Conservation (phyloP, 2,113 vertebrate species). For the Phodopus roborovskii region DNA sequence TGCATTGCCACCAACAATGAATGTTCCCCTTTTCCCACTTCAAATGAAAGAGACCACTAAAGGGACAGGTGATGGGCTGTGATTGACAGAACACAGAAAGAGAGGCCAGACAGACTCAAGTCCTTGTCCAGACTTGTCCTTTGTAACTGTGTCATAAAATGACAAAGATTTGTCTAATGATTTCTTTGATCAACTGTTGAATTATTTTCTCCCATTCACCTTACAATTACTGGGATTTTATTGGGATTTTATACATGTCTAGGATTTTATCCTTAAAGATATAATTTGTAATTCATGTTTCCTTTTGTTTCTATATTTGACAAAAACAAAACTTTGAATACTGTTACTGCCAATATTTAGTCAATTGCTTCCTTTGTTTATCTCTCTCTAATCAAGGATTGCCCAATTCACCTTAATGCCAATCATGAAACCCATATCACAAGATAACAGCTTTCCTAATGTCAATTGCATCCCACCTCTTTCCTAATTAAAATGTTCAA, state of each 20-base stretch:
- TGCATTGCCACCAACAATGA: background rate
- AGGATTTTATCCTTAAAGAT: background rate
- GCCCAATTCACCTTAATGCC: too few relatives aligned
- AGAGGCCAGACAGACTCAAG: background rate
- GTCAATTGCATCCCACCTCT: background rate
- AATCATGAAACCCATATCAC: background rate
- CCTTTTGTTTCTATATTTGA: background rate
- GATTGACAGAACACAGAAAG: background rate
- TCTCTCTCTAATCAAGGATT: background rate
- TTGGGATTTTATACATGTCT: background rate
- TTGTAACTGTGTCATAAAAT: background rate
- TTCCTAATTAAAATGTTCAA: background rate
- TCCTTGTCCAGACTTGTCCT: background rate
- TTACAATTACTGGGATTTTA: background rate
- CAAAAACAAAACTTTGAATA: background rate
- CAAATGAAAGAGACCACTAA: background rate
- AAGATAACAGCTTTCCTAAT: background rate
- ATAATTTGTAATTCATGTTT: background rate
- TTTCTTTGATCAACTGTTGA: background rate
- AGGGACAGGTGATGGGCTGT: background rate
- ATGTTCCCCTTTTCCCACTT: background rate
- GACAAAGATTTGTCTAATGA: background rate
- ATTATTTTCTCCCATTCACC: background rate
- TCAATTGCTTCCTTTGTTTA: conserved; percentile 27
- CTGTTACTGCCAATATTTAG: background rate